phyloP scores from a whole-genome alignment of 1,140 invertebrate species.

The Gryon sp. region DNA sequence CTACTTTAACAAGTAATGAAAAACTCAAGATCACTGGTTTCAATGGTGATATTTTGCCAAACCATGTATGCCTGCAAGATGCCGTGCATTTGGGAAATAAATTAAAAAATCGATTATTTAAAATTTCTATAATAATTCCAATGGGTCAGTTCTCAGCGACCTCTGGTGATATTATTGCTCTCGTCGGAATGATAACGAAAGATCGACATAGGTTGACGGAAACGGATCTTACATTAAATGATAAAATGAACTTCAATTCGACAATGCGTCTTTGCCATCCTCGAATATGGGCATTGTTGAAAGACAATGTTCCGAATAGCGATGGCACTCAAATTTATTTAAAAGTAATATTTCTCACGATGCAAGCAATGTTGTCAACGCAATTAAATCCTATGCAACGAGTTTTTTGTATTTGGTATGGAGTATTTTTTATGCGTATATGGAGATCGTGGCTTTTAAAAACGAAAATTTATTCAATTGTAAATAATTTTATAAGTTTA shows the following conservation, averaged over 20 bases:
- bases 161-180: not conserved
- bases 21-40: not conserved
- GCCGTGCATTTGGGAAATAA: conserved; percentile 15
- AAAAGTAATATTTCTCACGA: conserved; percentile 7
- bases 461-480: conserved; percentile 16
- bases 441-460: conserved; percentile 34
- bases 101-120: conserved; percentile 7
- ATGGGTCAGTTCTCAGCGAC: conserved; percentile 10
- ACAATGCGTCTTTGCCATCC: conserved; percentile 13
- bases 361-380: conserved; percentile 1
- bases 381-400: not conserved
- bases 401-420: conserved; percentile 30
- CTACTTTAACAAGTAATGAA: not conserved
- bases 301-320: not conserved
- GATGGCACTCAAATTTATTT: conserved; percentile 1
- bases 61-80: conserved; percentile 10
- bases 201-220: not conserved
- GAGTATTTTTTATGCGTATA: conserved; percentile 22
- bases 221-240: not conserved
- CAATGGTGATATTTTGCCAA: conserved; percentile 1
- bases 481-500: conserved; percentile 24
- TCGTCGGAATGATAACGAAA: not conserved
- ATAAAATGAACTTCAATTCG: conserved; percentile 18
- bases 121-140: conserved; percentile 3
- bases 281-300: not conserved